Base-by-base conservation (phyloP, 2,888 invertebrate species). In the Dicranocentrus wangi region DNA sequence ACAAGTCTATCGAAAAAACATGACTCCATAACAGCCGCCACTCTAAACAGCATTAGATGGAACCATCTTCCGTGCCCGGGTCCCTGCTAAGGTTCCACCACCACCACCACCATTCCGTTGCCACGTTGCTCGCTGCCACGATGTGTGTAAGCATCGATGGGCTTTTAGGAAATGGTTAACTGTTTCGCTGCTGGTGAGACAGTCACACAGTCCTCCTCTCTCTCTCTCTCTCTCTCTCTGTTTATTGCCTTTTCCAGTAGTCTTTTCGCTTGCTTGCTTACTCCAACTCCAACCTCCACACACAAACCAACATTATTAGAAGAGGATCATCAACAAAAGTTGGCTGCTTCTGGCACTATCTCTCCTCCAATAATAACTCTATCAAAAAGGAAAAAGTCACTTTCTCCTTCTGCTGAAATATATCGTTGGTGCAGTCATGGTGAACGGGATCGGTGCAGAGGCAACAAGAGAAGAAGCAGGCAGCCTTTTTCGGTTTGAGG, bases 321-420 rank as follows among this genome's bases (percentile, higher is more conserved):
- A 70, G 58, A 73, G 43, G 75, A 81, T 81, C 75, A 75, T 81
- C 81, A 65, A 61, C 73, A 81, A 66, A 27, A 69, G 51, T 68
- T 80, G 69, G 69, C 81, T 81, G 73, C 63, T 75, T 55, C 68
- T 73, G 71, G 80, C 69, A 75, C 63, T 55, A 75, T 73, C 69
- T 66, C 73, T 69, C 73, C 43, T 63, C 51, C 68, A 81, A 81
- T 75, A 66, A 81, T 81, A 81, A 81, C 81, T 73, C 75, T 81
- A 81, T 81, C 81, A 81, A 81, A 81, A 73, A 65, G 61, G 69
- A 75, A 75, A 75, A 75, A 81, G 81, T 81, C 81, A 75, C 75
- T 75, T 81, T 68, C 81, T 70, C 81, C 75, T 81, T 81, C 75
- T 51, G 68, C 28, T 69, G 53, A 81, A 81, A 81, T 81, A 81